phyloP scores from a whole-genome alignment of 2,797 vertebrate genomes.

The Naso thynnoides region DNA sequence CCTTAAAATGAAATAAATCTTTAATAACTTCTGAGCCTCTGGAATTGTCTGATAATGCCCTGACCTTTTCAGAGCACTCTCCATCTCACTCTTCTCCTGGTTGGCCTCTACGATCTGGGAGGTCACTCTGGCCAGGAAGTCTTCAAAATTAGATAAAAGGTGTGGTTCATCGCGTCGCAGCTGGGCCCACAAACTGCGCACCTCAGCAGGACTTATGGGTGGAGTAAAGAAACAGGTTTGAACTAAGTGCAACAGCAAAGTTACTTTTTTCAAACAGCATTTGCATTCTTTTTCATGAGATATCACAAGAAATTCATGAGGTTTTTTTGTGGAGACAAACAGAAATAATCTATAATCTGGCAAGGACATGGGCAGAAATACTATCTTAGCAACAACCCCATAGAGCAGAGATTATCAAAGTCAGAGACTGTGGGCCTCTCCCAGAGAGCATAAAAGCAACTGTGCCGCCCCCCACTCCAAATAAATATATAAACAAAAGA shows the following conservation, averaged over 20 bases:
- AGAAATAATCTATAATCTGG: neutral
- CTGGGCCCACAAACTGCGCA: conserved; percentile 90
- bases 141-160: conserved; percentile 92
- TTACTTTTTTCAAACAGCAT: neutral
- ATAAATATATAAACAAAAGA: too few species aligned
- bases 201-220: conserved; percentile 83
- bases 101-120: conserved; percentile 91
- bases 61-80: conserved; percentile 89
- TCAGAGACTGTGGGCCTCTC: too few species aligned
- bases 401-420: too few species aligned
- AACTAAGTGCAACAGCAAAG: neutral
- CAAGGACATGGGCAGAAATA: neutral
- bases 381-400: conserved; percentile 6
- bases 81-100: conserved; percentile 91
- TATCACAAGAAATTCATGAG: neutral
- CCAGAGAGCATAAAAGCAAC: too few species aligned
- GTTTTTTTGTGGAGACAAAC: too few species aligned
- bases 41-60: neutral
- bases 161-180: conserved; percentile 90
- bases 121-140: conserved; percentile 90
- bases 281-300: neutral
- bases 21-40: neutral
- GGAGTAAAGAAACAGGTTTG: neutral
- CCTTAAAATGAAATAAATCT: conserved; percentile 2
- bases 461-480: too few species aligned